These are phyloP conservation scores for Cardiocondyla obscurior DNA, from an alignment of 1,140 invertebrate genomes.

Conservation along the genomic window DNA sequence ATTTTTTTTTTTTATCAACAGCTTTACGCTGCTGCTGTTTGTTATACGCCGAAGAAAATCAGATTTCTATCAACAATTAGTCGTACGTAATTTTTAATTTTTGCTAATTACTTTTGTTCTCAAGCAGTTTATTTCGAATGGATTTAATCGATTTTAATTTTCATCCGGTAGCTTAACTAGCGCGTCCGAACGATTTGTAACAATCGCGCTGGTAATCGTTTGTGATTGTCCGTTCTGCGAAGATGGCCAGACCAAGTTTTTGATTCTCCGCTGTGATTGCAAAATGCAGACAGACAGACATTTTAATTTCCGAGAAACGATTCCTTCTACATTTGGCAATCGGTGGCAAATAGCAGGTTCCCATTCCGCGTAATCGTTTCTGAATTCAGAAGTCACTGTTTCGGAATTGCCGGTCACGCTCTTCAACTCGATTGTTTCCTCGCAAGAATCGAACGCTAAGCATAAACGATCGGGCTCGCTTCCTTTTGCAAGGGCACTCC, in stretches of 20 bases:
- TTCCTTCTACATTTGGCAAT: conserved; percentile 16
- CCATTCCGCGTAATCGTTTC: neutral
- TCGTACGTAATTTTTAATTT: neutral
- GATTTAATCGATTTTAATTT: conserved; percentile 23
- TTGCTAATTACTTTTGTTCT: no score
- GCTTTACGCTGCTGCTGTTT: neutral
- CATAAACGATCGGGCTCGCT: neutral
- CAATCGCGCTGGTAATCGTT: neutral
- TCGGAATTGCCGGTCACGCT: conserved; percentile 3
- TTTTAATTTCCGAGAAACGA: conserved; percentile 19
- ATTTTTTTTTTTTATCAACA: neutral
- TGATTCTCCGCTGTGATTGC: conserved; percentile 3
- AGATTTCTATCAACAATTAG: neutral
- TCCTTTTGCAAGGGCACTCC: neutral
- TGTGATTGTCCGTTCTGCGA: neutral
- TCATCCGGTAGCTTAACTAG: neutral
- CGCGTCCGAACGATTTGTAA: neutral
- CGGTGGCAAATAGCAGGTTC: conserved; percentile 30
- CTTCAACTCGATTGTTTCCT: conserved; percentile 3
- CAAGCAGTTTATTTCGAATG: neutral
- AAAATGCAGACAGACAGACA: neutral
- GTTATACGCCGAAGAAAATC: neutral
- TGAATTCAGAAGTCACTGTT: conserved; percentile 14
- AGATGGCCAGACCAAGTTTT: neutral
- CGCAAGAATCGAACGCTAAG: neutral